Percentiles rank a stretch among this genome's conserved stretches.
Conservation (phyloP, 2,888 invertebrate genomes). For the Cataglyphis albicans region DNA sequence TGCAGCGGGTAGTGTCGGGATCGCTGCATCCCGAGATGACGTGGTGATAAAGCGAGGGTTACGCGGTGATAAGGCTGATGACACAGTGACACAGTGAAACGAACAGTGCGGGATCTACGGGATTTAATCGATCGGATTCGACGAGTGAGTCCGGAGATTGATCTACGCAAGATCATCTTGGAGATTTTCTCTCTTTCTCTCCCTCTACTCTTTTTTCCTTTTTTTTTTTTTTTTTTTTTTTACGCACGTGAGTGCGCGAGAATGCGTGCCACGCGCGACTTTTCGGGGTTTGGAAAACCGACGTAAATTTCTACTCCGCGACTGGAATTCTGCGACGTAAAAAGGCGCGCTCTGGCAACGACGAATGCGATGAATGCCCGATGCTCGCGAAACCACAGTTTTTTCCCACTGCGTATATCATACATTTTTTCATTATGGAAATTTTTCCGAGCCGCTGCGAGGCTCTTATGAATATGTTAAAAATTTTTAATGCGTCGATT, state of each 20-base stretch:
- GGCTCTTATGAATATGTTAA: neutral
- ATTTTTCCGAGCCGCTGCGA: neutral
- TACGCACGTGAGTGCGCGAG: constrained; percentile 33
- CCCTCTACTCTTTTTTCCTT: neutral
- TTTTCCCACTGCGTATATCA: neutral
- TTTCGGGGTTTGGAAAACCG: neutral
- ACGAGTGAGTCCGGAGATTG: constrained; percentile 28
- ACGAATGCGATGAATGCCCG: constrained; percentile 8
- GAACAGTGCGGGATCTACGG: constrained; percentile 4
- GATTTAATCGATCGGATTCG: neutral
- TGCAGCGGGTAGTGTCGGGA: neutral
- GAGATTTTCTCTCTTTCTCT: neutral
- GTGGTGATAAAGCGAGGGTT: constrained; percentile 24
- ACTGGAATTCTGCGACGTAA: constrained; percentile 30
- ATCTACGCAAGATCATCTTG: neutral
- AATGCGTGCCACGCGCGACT: constrained; percentile 30
- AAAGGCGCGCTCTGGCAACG: neutral
- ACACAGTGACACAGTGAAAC: constrained; percentile 49
- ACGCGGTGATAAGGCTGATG: constrained; percentile 27
- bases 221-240: neutral
- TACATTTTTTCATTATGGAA: constrained; percentile 11
- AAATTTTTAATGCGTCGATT: neutral
- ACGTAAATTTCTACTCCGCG: neutral
- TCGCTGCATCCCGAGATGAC: constrained; percentile 29
- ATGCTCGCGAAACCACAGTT: constrained; percentile 15